Evolutionary conservation across 2,888 invertebrate species (phyloP).

Genomic region (Conchocele bisecta): DNA sequence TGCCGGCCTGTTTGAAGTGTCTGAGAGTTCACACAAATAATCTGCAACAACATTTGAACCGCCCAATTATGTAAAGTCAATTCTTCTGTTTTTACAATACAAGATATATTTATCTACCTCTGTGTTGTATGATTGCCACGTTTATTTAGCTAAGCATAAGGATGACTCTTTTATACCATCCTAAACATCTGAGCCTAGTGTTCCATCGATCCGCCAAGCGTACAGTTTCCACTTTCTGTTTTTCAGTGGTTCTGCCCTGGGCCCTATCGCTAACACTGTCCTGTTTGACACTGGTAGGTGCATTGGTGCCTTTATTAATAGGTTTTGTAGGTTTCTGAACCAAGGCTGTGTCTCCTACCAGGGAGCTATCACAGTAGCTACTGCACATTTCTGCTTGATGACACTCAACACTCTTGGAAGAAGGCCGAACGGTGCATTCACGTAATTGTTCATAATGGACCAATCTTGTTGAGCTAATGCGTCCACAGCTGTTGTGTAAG

Average conservation of each 20-base stretch:
- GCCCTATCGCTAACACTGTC: conserved; percentile 6
- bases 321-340: not conserved
- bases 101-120: no score
- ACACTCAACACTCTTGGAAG: not conserved
- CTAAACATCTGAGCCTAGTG: no score
- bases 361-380: conserved; percentile 5
- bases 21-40: no score
- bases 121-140: no score
- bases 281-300: not conserved
- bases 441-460: conserved; percentile 9
- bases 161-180: no score
- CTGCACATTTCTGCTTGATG: not conserved
- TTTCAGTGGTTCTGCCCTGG: conserved; percentile 2
- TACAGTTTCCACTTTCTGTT: conserved; percentile 5
- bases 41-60: no score
- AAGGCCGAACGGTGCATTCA: conserved; percentile 13
- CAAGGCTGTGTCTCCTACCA: not conserved
- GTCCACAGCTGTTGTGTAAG: conserved; percentile 1
- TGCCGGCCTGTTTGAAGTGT: no score
- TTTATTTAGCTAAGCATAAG: no score
- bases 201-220: conserved; percentile 14
- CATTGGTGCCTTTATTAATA: conserved; percentile 1
- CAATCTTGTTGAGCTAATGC: conserved; percentile 16
- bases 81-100: no score
- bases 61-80: no score